Conservation (phyloP, 2,888 invertebrate genomes). For the Fabriciana adippe region DNA sequence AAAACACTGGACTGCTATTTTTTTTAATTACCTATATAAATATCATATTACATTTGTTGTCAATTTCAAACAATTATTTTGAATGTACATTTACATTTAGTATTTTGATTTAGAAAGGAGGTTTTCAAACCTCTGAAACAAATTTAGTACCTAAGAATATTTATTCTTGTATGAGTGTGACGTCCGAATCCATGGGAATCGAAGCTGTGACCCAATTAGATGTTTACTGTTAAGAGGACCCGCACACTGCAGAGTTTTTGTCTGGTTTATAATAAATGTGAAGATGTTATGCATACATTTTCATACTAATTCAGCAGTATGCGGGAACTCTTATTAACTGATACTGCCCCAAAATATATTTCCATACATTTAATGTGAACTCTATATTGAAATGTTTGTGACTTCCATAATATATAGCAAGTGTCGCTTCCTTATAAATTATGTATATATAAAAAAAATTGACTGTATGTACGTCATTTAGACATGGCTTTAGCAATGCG, state of each 20-base stretch:
- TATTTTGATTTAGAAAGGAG: not conserved
- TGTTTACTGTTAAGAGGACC: not conserved
- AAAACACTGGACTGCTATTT: not conserved
- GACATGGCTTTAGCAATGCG: constrained; percentile 1
- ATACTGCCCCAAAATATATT: constrained; percentile 18
- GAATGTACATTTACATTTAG: not conserved
- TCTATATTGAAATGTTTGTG: constrained; percentile 11
- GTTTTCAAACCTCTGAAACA: no score
- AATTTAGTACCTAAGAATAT: constrained; percentile 13
- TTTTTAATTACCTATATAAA: no score
- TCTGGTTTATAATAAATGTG: no score
- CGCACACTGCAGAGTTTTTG: not conserved
- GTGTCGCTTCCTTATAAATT: constrained; percentile 1
- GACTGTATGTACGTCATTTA: constrained; percentile 7
- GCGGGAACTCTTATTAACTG: not conserved
- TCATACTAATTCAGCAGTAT: no score
- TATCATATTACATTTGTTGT: not conserved
- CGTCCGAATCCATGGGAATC: not conserved
- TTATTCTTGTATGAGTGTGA: constrained; percentile 12
- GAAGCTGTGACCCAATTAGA: constrained; percentile 5
- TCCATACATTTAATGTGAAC: not conserved
- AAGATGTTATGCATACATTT: not conserved
- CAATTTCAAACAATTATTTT: constrained; percentile 1
- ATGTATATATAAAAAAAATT: constrained; percentile 8
- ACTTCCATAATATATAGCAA: not conserved